These are phyloP conservation scores for Callospermophilus lateralis DNA, from an alignment of 2,113 vertebrate genomes.

Conservation along the genomic window DNA sequence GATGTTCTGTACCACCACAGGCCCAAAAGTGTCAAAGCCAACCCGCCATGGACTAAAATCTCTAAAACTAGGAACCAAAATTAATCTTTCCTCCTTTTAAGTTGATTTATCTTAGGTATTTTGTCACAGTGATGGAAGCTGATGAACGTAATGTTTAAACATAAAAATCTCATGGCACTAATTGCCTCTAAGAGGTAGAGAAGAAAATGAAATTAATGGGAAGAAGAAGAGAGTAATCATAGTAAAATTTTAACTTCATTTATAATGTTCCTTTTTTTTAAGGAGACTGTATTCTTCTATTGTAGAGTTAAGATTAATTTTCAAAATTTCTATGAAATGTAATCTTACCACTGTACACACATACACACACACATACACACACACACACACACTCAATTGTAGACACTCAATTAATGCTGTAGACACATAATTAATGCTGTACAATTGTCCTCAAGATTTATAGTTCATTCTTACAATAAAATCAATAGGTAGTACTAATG, in stretches of 20 bases:
- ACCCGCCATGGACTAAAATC: neutral
- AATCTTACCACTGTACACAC: neutral
- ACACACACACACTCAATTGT: neutral
- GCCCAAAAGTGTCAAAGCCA: neutral
- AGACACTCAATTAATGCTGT: neutral
- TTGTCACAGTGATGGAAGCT: neutral
- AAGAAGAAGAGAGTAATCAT: neutral
- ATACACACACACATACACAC: neutral
- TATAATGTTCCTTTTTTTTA: neutral
- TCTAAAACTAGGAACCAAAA: neutral
- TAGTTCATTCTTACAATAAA: constrained; percentile 40
- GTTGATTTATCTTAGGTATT: neutral
- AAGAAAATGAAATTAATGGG: constrained; percentile 4
- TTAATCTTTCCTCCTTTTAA: neutral
- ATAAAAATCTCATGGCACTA: neutral
- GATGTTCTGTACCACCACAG: neutral
- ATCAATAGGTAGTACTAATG: neutral
- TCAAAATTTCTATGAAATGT: neutral
- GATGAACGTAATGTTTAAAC: neutral
- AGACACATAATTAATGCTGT: neutral
- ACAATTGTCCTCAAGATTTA: constrained; percentile 9
- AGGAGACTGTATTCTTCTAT: neutral
- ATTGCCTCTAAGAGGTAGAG: neutral
- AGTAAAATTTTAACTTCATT: neutral
- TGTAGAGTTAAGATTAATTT: neutral